These are phyloP conservation scores for Ligdia adustata DNA, from an alignment of 2,888 invertebrate species.

Conservation along the genomic window DNA sequence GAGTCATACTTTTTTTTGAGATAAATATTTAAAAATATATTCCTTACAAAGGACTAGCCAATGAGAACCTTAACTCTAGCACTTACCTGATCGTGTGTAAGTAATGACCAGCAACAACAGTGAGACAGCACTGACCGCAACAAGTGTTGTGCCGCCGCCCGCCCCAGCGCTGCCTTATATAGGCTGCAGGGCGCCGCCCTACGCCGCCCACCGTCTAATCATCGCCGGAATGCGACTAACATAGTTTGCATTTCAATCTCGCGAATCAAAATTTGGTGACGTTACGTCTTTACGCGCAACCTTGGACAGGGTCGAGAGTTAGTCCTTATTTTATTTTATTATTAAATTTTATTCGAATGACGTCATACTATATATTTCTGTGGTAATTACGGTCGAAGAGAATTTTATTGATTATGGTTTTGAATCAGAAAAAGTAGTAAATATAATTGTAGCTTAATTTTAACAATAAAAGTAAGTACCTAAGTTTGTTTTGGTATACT, in stretches of 20 bases:
- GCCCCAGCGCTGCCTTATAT: constrained; percentile 71
- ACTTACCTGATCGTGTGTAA: constrained; percentile 67
- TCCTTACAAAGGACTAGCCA: too few species aligned
- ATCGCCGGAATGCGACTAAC: constrained; percentile 62
- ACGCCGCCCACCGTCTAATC: constrained; percentile 74
- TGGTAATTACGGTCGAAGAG: too few species aligned
- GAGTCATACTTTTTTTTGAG: too few species aligned
- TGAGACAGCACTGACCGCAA: constrained; percentile 57
- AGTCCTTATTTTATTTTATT: neutral
- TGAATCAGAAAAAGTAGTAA: too few species aligned
- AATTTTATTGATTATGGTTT: too few species aligned
- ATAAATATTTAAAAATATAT: too few species aligned
- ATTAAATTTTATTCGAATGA: too few species aligned
- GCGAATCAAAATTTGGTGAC: constrained; percentile 57
- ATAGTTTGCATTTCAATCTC: constrained; percentile 75
- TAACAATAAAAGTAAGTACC: too few species aligned
- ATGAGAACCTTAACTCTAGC: constrained; percentile 21
- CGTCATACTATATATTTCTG: too few species aligned
- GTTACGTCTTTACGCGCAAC: constrained; percentile 16
- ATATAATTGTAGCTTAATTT: too few species aligned
- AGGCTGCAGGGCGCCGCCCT: constrained; percentile 56
- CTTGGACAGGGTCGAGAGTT: neutral
- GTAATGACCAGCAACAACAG: constrained; percentile 39
- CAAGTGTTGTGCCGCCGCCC: constrained; percentile 77
- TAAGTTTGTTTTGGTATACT: too few species aligned